These are phyloP conservation scores for Apostichopus leukothele DNA, from an alignment of 53 echinoderm and acorn worm species.

Conservation along the genomic window DNA sequence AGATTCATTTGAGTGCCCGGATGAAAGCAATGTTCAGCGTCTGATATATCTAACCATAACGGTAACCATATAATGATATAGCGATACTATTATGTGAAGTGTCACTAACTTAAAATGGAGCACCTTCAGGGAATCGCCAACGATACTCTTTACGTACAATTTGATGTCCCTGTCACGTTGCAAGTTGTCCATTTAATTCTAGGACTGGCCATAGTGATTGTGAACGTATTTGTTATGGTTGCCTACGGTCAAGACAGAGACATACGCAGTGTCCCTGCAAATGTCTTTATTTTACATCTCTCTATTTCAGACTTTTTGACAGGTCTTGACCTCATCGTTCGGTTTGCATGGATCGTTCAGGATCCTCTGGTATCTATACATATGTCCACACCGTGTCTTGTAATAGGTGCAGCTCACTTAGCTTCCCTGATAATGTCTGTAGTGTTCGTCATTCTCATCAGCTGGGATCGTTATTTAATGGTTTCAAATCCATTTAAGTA, in stretches of 20 bases:
- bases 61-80: too few relatives aligned
- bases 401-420: neutral
- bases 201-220: neutral
- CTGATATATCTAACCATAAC: too few relatives aligned
- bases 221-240: neutral
- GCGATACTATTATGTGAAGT: too few relatives aligned
- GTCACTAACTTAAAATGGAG: too few relatives aligned
- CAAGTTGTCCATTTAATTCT: neutral
- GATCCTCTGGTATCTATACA: neutral
- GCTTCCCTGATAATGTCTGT: neutral
- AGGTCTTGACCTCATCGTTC: neutral
- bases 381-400: neutral
- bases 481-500: slow-evolving; percentile 8
- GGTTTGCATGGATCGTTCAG: neutral
- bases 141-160: neutral
- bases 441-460: neutral
- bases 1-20: too few relatives aligned
- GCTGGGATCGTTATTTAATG: neutral
- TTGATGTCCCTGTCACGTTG: neutral
- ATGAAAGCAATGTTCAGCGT: too few relatives aligned
- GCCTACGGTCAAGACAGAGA: slow-evolving; percentile 9
- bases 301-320: slow-evolving; percentile 13
- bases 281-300: slow-evolving; percentile 4
- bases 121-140: too few relatives aligned
- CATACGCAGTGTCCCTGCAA: slow-evolving; percentile 10